phyloP scores from a whole-genome alignment of 2,113 vertebrate genomes.

The Hylia prasina region DNA sequence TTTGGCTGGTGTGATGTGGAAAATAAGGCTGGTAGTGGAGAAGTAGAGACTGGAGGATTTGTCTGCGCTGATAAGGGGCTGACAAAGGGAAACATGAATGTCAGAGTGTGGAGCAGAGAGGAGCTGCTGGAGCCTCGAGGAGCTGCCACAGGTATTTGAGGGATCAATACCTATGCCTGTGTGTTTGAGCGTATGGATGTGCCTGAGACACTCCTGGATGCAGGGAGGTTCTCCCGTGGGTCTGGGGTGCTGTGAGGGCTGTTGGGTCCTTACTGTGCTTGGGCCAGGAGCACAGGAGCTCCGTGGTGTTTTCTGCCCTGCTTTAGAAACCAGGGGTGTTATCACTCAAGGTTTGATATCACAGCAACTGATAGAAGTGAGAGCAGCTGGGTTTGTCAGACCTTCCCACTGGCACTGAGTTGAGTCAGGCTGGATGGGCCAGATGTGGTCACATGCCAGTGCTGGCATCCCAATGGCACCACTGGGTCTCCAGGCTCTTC shows the following conservation, averaged over 20 bases:
- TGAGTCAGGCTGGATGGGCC: background rate
- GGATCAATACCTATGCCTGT: background rate
- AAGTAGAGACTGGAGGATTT: background rate
- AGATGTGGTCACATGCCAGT: fast-evolving
- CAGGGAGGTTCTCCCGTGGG: fast-evolving
- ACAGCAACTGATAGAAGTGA: background rate
- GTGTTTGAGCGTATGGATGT: background rate
- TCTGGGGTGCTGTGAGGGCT: background rate
- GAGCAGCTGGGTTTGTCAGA: fast-evolving
- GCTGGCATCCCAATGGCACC: fast-evolving
- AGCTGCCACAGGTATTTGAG: fast-evolving
- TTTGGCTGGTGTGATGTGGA: background rate
- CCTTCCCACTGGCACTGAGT: background rate
- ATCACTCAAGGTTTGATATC: fast-evolving
- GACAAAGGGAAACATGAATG: background rate
- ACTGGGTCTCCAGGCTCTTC: background rate
- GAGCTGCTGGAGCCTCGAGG: background rate
- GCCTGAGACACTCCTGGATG: background rate
- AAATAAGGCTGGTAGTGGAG: background rate
- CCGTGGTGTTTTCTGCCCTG: fast-evolving
- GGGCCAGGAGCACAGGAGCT: background rate
- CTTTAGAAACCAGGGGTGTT: background rate
- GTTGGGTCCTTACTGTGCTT: fast-evolving
- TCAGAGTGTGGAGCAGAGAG: background rate
- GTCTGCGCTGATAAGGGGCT: background rate